phyloP scores from a whole-genome alignment of 64 coral and sea anemone species.

The Orbicella faveolata region DNA sequence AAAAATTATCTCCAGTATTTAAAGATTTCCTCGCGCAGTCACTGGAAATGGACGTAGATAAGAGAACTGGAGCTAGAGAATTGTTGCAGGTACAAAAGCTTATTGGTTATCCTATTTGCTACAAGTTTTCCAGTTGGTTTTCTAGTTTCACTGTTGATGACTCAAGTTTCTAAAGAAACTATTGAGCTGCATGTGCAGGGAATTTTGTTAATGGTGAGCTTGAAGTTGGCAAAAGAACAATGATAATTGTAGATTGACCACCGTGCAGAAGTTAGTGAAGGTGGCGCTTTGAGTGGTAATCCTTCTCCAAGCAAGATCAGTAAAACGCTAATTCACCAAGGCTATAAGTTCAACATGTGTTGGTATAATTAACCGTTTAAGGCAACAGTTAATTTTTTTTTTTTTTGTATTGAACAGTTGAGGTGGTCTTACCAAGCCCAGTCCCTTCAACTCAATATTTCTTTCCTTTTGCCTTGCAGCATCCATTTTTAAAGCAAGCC shows the following conservation, averaged over 20 bases:
- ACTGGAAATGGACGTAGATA: constrained; percentile 99
- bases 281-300: too few species aligned
- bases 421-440: too few species aligned
- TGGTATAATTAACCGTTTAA: neutral
- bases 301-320: too few species aligned
- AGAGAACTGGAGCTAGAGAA: constrained; percentile 84
- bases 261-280: too few species aligned
- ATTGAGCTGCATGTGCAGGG: too few species aligned
- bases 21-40: constrained; percentile 97
- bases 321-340: neutral
- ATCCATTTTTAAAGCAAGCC: constrained; percentile 98
- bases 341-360: neutral
- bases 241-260: too few species aligned
- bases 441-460: neutral
- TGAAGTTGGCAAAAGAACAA: too few species aligned
- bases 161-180: too few species aligned
- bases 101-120: neutral
- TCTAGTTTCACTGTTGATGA: neutral
- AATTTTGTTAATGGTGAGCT: too few species aligned
- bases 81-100: constrained; percentile 65
- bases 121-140: neutral
- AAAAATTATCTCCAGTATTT: constrained; percentile 98
- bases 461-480: constrained; percentile 59
- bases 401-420: too few species aligned
- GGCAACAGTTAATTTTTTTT: too few species aligned